phyloP scores from a whole-genome alignment of 2,113 vertebrate genomes.

The Phocoena phocoena region DNA sequence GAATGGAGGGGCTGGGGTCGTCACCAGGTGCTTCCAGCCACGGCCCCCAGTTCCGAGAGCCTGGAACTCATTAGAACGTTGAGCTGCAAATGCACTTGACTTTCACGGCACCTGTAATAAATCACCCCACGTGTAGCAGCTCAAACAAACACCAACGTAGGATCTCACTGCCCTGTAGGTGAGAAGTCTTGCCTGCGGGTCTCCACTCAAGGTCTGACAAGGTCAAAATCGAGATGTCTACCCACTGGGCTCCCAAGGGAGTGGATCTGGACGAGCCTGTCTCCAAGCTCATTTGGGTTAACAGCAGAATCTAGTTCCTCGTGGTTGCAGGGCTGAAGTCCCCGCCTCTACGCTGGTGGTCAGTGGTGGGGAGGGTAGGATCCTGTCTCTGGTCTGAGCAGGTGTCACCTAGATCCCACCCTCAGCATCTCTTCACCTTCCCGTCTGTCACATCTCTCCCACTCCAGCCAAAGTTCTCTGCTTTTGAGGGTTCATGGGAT shows the following conservation, averaged over 20 bases:
- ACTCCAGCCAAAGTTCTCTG: neutral
- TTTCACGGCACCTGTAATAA: too few relatives aligned
- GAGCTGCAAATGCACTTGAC: neutral
- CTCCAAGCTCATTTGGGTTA: fast-evolving
- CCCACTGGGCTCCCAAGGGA: fast-evolving
- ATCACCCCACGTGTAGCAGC: neutral
- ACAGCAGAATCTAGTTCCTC: neutral
- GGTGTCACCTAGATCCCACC: fast-evolving
- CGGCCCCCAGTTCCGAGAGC: too few relatives aligned
- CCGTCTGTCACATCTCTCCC: fast-evolving
- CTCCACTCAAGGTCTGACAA: too few relatives aligned
- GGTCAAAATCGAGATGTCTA: neutral
- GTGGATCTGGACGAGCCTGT: fast-evolving
- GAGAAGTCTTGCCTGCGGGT: neutral
- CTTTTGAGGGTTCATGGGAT: neutral
- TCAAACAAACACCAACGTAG: fast-evolving
- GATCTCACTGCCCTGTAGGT: neutral
- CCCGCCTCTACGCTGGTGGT: neutral
- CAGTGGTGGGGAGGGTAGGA: neutral
- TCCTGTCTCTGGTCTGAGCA: fast-evolving
- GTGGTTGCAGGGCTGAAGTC: fast-evolving
- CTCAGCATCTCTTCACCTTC: fast-evolving
- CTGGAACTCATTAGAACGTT: neutral
- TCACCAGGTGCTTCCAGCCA: neutral
- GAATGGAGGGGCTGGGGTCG: too few relatives aligned